These are phyloP conservation scores for Heliconius erato DNA, from an alignment of 2,888 invertebrate genomes.

Conservation along the genomic window DNA sequence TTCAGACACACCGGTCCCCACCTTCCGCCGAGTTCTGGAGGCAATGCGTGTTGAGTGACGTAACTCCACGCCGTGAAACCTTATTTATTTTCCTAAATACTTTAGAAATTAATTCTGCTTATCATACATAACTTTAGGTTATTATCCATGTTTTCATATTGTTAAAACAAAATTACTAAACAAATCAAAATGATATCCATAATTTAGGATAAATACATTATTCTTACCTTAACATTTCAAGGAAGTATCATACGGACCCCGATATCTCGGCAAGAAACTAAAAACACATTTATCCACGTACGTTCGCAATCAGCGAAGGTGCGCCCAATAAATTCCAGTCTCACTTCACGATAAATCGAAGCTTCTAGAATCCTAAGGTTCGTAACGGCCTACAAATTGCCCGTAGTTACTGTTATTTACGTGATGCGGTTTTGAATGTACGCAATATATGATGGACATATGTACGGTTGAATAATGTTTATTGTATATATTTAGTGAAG, in stretches of 20 bases:
- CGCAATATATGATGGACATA: conserved; percentile 36
- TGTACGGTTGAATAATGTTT: conserved; percentile 9
- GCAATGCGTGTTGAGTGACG: too few relatives aligned
- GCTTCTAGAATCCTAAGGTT: conserved; percentile 61
- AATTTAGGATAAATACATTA: not conserved
- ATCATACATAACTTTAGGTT: too few relatives aligned
- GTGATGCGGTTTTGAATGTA: conserved; percentile 65
- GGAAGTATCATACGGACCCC: not conserved
- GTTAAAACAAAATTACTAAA: not conserved
- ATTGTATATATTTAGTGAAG: not conserved
- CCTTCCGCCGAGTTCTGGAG: too few relatives aligned
- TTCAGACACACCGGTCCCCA: too few relatives aligned
- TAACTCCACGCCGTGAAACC: too few relatives aligned
- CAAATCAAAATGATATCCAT: not conserved
- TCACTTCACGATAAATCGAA: conserved; percentile 67
- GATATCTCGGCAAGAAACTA: conserved; percentile 22
- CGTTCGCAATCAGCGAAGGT: conserved; percentile 48
- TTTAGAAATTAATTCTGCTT: too few relatives aligned
- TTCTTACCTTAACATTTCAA: conserved; percentile 4
- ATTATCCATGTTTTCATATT: not conserved
- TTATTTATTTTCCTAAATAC: too few relatives aligned
- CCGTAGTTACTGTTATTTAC: conserved; percentile 68
- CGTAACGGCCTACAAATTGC: conserved; percentile 72
- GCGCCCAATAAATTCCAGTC: conserved; percentile 59
- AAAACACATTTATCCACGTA: conserved; percentile 45